Base-by-base conservation (phyloP, 2,797 vertebrate species). In the Phrynocephalus forsythii region DNA sequence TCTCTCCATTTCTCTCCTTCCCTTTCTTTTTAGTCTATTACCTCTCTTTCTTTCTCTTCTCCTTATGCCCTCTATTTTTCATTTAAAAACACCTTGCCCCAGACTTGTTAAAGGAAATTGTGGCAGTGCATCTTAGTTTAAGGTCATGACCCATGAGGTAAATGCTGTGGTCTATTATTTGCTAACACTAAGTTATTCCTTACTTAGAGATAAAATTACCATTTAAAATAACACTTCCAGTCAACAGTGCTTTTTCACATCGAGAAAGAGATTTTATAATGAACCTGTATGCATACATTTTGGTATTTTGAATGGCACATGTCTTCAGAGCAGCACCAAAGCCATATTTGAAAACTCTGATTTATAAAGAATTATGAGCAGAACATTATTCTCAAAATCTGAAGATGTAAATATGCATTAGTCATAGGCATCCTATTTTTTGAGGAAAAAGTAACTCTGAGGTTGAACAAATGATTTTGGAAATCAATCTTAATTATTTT, bases 321-420 rank as follows among this genome's bases (percentile, higher is more conserved):
- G 9, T n/a, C n/a, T 83, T 71, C 82, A 83, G 15, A 33, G 48
- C n/a, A 30, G 10, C 50, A 71, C 28, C 4, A 52, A 72, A 83
- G 4, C 48, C 68, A 72, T 4, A 22, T 52, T 83, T 71, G 28
- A 72, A 71, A 83, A 80, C 30, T n/a, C 13, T 38, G 79, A 66
- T 80, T 80, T 30, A n/a, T 72, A n/a, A 72, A 56, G n/a, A 83
- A 5, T 48, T 82, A 82, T 83, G 48, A 33, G 52, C n/a, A 56
- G 28, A 71, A 13, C 22, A 52, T 52, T 83, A 28, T 83, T 71
- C n/a, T 56, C 48, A 68, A 52, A 72, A 66, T 83, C 28, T 83
- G 48, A 71, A 28, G 48, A n/a, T 9, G 11, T 83, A n/a, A 33
- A 72, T 18, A 83, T 73, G n/a, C 72, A 24, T 30, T 26, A 26